These are phyloP conservation scores for Phenganax stokvisi DNA, from an alignment of 92 coral and sea anemone species.

Conservation along the genomic window DNA sequence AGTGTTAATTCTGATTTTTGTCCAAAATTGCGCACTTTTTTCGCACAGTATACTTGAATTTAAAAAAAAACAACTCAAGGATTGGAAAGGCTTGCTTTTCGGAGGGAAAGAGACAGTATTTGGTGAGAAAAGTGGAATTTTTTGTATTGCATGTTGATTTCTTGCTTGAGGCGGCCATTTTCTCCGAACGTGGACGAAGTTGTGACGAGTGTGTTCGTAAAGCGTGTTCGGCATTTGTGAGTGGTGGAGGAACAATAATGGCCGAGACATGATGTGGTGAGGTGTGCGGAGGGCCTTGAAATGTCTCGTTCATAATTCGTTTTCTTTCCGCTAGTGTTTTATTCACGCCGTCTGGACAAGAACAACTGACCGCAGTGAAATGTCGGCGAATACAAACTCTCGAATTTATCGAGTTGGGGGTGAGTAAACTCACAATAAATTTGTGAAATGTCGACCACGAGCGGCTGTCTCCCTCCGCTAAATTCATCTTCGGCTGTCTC, in stretches of 20 bases:
- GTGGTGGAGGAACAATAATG: slow-evolving; percentile 51
- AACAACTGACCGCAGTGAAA: slow-evolving; percentile 11
- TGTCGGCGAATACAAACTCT: slow-evolving; percentile 28
- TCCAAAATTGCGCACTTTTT: neutral
- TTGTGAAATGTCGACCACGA: slow-evolving; percentile 3
- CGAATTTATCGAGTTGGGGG: slow-evolving; percentile 39
- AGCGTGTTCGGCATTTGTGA: slow-evolving; percentile 70
- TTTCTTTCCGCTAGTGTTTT: neutral
- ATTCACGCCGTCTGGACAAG: slow-evolving; percentile 12
- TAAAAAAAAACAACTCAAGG: neutral
- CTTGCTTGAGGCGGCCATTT: slow-evolving; percentile 1
- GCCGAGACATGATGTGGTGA: slow-evolving; percentile 21
- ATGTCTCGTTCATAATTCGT: neutral
- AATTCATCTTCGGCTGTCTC: neutral
- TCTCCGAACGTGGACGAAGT: slow-evolving; percentile 14
- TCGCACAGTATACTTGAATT: neutral
- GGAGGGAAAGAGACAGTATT: neutral
- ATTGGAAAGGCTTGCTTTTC: neutral
- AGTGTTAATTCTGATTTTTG: too few relatives aligned
- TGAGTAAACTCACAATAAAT: slow-evolving; percentile 14
- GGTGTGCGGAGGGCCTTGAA: slow-evolving; percentile 30
- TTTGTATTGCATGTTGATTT: neutral
- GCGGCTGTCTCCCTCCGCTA: slow-evolving; percentile 17
- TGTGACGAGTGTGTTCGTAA: slow-evolving; percentile 33
- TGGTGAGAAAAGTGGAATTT: neutral